Evolutionary conservation across 2,888 invertebrate species (phyloP).

Genomic region (Andrena bucephala): DNA sequence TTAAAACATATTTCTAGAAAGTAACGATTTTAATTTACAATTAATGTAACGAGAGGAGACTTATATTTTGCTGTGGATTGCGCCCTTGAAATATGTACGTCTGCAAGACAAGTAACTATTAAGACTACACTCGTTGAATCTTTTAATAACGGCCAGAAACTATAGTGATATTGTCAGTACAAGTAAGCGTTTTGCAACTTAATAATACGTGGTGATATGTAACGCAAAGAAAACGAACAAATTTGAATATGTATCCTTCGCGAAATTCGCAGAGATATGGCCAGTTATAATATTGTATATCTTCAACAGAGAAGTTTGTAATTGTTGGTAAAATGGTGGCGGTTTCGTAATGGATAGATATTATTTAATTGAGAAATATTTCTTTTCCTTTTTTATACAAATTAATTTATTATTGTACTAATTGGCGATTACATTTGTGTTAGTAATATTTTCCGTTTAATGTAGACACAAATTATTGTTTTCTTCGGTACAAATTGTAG

Average conservation of each 20-base stretch:
- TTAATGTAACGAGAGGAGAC: not conserved
- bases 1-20: conserved; percentile 6
- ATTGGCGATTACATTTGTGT: not conserved
- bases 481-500: conserved; percentile 5
- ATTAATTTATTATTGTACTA: not conserved
- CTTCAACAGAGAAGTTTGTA: not conserved
- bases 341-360: not conserved
- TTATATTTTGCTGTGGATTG: not conserved
- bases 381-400: not conserved
- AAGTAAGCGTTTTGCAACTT: not conserved
- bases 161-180: conserved; percentile 7
- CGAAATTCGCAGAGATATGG: not conserved
- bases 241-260: not conserved
- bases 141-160: not conserved
- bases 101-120: not conserved
- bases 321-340: not conserved
- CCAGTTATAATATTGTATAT: conserved; percentile 15
- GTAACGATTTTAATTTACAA: not conserved
- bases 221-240: not conserved
- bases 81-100: not conserved
- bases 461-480: not conserved
- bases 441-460: not conserved
- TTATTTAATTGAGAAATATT: not conserved
- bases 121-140: not conserved
- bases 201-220: not conserved